Conservation (phyloP, 2,888 invertebrate species). For the Protodeltote pygarga region DNA sequence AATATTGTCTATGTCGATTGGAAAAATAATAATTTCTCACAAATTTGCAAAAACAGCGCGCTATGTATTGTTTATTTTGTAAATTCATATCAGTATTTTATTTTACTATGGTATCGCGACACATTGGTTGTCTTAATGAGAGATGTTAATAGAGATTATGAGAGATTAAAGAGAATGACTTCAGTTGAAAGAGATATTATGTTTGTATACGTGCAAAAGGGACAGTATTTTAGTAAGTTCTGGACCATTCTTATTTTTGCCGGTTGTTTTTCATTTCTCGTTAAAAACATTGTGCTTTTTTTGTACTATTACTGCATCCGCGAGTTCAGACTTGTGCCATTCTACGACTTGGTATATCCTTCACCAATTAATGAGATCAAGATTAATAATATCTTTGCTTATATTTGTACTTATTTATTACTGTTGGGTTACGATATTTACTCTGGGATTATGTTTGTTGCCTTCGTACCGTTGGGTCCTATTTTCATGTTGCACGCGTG, state of each 20-base stretch:
- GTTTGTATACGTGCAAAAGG: constrained; percentile 44
- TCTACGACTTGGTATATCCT: constrained; percentile 56
- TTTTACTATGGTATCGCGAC: constrained; percentile 49
- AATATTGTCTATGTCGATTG: constrained; percentile 38
- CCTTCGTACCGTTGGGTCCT: constrained; percentile 63
- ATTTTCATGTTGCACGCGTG: constrained; percentile 66
- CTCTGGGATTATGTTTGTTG: constrained; percentile 47
- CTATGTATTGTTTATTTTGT: constrained; percentile 24
- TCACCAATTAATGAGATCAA: constrained; percentile 48
- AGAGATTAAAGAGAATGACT: constrained; percentile 24
- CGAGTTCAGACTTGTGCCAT: constrained; percentile 46
- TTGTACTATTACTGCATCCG: constrained; percentile 42
- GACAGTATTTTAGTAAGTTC: constrained; percentile 47
- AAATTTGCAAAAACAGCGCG: constrained; percentile 41
- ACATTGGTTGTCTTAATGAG: constrained; percentile 46
- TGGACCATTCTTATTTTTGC: constrained; percentile 43
- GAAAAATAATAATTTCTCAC: constrained; percentile 32
- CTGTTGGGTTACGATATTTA: constrained; percentile 39
- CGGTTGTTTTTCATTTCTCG: constrained; percentile 21
- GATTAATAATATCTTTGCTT: constrained; percentile 42
- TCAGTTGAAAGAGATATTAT: constrained; percentile 49
- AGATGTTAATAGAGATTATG: constrained; percentile 56
- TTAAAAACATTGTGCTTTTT: constrained; percentile 44
- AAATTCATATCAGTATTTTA: constrained; percentile 19
- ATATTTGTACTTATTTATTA: constrained; percentile 16